These are phyloP conservation scores for Heterotilapia buettikoferi DNA, from an alignment of 2,113 vertebrate genomes.

Conservation along the genomic window DNA sequence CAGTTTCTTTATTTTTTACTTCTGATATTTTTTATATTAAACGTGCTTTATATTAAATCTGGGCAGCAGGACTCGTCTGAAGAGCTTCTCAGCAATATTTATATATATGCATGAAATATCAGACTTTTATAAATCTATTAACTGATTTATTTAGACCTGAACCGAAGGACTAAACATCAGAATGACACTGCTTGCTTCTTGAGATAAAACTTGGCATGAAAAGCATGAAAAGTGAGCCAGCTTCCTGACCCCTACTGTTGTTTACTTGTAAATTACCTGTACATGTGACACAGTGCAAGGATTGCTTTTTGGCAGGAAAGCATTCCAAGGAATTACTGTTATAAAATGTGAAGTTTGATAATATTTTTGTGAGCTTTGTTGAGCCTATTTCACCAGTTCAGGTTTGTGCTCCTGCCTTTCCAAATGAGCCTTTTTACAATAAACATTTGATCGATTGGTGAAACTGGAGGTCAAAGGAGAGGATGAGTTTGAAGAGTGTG, in stretches of 20 bases:
- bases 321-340: not conserved
- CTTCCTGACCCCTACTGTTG: not conserved
- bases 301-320: slow-evolving; percentile 18
- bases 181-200: not conserved
- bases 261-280: not conserved
- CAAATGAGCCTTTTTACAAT: not conserved
- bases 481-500: not conserved
- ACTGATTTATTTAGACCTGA: not conserved
- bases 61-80: not conserved
- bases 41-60: not conserved
- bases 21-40: not conserved
- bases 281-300: slow-evolving; percentile 20
- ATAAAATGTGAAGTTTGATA: not conserved
- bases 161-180: not conserved
- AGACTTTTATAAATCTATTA: not conserved
- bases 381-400: not conserved
- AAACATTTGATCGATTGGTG: not conserved
- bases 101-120: not conserved
- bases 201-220: not conserved
- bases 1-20: not conserved
- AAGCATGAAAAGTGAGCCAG: not conserved
- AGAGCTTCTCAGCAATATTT: not conserved
- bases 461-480: slow-evolving; percentile 1
- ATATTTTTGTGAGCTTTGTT: not conserved
- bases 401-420: not conserved